Conservation (phyloP, 2,797 vertebrate species). For the Sebastes umbrosus region DNA sequence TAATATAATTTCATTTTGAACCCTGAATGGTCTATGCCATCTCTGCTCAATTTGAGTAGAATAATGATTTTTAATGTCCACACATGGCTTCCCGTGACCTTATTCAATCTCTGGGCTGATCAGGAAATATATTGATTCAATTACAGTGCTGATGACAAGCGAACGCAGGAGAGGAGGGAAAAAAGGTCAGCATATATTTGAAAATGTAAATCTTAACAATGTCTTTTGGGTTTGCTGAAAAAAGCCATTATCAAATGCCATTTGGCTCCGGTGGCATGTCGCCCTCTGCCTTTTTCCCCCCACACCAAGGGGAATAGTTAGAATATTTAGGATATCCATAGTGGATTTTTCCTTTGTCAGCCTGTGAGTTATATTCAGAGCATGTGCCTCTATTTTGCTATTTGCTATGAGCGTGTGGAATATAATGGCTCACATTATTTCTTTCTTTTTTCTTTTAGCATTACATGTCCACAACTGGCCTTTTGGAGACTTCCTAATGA, state of each 20-base stretch:
- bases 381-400: constrained; percentile 68
- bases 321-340: constrained; percentile 76
- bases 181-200: constrained; percentile 99
- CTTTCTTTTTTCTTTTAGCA: constrained; percentile 28
- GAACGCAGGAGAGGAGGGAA: constrained; percentile 91
- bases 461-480: constrained; percentile 65
- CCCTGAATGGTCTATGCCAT: constrained; percentile 94
- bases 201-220: constrained; percentile 99
- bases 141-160: constrained; percentile 98
- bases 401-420: constrained; percentile 64
- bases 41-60: constrained; percentile 98
- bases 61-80: constrained; percentile 99
- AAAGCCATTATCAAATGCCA: constrained; percentile 98
- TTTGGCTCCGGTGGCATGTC: constrained; percentile 90
- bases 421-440: constrained; percentile 71
- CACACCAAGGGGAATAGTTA: constrained; percentile 84
- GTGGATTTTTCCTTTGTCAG: constrained; percentile 79
- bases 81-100: constrained; percentile 99
- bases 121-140: constrained; percentile 99
- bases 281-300: constrained; percentile 80
- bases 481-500: constrained; percentile 70
- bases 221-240: constrained; percentile 93
- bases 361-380: constrained; percentile 68
- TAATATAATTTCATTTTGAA: constrained; percentile 99
- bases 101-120: constrained; percentile 99